phyloP scores from a whole-genome alignment of 2,797 vertebrate genomes.

The Prionace glauca region DNA sequence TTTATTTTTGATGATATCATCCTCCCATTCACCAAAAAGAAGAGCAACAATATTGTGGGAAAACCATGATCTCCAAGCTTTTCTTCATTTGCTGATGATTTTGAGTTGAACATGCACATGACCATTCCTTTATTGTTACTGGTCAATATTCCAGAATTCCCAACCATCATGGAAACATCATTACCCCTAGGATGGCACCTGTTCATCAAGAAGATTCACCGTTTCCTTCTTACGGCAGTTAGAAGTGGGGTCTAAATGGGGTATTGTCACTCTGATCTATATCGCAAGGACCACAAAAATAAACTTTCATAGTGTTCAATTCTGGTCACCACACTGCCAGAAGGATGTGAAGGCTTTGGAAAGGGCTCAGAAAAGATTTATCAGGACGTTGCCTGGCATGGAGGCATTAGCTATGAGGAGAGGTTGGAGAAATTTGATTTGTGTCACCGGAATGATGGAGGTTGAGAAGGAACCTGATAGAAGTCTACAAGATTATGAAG shows the following conservation, averaged over 20 bases:
- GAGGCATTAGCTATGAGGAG: too few relatives aligned
- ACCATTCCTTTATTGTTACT: neutral
- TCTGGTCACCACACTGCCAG: too few relatives aligned
- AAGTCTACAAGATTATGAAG: too few relatives aligned
- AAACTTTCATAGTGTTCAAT: too few relatives aligned
- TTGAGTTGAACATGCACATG: neutral
- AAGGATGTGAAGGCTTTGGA: too few relatives aligned
- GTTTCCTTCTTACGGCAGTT: neutral
- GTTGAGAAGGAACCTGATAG: too few relatives aligned
- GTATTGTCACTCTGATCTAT: neutral
- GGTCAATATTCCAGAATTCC: neutral
- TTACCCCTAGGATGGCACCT: neutral
- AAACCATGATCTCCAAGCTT: neutral
- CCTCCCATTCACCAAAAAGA: neutral
- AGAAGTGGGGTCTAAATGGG: neutral
- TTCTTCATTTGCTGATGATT: neutral
- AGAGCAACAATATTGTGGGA: neutral
- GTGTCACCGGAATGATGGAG: too few relatives aligned
- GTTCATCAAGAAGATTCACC: neutral
- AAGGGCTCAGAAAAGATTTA: too few relatives aligned
- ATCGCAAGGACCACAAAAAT: neutral
- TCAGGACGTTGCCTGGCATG: too few relatives aligned
- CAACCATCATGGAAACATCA: neutral
- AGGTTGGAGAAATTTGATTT: too few relatives aligned
- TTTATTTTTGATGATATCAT: neutral